These are phyloP conservation scores for Cepphus grylle DNA, from an alignment of 2,113 vertebrate species.

Conservation along the genomic window DNA sequence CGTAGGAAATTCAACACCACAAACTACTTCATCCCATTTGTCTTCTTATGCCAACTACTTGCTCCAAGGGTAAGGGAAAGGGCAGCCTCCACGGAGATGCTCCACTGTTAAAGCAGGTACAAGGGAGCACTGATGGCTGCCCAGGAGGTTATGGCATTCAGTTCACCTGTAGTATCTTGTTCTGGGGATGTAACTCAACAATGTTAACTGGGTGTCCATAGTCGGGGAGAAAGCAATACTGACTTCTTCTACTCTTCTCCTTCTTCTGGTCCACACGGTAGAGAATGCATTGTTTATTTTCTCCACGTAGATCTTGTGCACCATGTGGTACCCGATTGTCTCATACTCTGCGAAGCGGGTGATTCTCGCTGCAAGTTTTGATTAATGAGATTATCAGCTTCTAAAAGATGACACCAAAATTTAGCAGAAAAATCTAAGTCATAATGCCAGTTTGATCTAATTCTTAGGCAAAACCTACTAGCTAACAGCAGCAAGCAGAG, in stretches of 20 bases:
- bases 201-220: neutral
- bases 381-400: neutral
- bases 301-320: rapidly evolving
- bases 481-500: neutral
- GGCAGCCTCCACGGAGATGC: neutral
- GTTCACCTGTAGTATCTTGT: neutral
- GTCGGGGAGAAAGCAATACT: neutral
- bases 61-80: neutral
- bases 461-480: neutral
- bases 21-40: neutral
- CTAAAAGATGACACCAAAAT: neutral
- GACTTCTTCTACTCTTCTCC: neutral
- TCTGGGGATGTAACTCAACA: neutral
- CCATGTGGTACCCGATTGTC: neutral
- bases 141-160: neutral
- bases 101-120: neutral
- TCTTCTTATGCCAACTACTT: neutral
- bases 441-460: neutral
- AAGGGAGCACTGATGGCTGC: neutral
- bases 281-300: neutral
- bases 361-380: neutral
- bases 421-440: neutral
- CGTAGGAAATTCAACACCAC: neutral
- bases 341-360: neutral
- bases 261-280: neutral